Evolutionary conservation across 2,113 vertebrate genomes (phyloP), one percentile per base, ranked within the genome.

Genomic region (Sardina pilchardus): DNA sequence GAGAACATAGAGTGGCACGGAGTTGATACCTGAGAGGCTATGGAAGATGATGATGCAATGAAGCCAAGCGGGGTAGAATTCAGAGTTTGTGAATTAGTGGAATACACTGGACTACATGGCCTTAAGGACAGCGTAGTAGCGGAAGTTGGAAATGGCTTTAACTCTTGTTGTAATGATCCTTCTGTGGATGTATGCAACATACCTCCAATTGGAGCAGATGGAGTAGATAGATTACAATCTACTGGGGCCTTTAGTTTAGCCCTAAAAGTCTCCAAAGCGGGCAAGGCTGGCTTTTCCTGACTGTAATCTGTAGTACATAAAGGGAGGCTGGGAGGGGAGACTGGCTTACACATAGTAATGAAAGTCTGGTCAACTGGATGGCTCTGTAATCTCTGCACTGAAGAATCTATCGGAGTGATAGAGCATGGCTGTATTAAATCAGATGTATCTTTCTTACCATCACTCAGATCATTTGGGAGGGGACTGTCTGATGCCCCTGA

Each of bases 61-160:
- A 94, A 91, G 78, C 89, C 94, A 56, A 94, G 89, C 14, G 89
- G 89, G 56, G 95, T 87, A 19, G 93, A 93, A 19, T 88, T 83
- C 17, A 94, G 47, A 0, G 92, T 88, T 81, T 94, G 92, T 43
- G 91, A 81, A 88, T 93, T 92, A 42, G 92, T 89, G 39, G 94
- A 88, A 85, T 89, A 93, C 30, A 95, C 47, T 0, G 95, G 92
- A 1, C 94, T 30, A 56, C 93, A 90, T 48, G 89, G 53, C 93
- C 47, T 91, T 26, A 89, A 43, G n/a, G 90, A 78, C 86, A 86
- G 42, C 47, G 81, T 87, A n/a, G 88, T 19, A 9, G 63, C 86
- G 1, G 88, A 81, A 0, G 85, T 85, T 5, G 88, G 89, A 39
- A 91, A 90, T 34, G 92, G 47, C 30, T 88, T 44, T 1, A 90